Evolutionary conservation across 2,797 vertebrate species (phyloP), one percentile per base, ranked within the genome.

Genomic region (Rhadinocentrus ornatus): DNA sequence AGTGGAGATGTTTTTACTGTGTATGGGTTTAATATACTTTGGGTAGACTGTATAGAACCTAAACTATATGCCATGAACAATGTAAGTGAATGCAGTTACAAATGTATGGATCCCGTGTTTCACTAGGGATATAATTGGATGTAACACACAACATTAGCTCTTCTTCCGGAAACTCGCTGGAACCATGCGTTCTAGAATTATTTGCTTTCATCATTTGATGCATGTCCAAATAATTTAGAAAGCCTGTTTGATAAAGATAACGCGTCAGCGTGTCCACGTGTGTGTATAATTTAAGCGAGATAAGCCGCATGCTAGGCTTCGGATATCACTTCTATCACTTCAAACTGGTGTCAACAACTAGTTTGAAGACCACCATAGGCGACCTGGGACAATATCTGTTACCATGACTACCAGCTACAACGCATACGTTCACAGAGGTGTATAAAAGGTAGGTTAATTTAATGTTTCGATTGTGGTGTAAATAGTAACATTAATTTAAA

Each of bases 101-200:
- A 35, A 35, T 41, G 39, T 6, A 18, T 41, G 39, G n/a, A n/a
- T 15, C 56, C 6, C 32, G 26, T 70, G 85, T 90, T 91, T 86
- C 81, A 29, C 0, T 10, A 18, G 72, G 86, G 89, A 87, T 67
- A 16, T 5, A 8, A 70, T 78, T 85, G 0, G 4, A 69, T 1
- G 86, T 79, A 75, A 78, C 88, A 84, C 89, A 85, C n/a, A 83
- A 80, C 72, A 84, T 8, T 72, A 20, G 8, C 3, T 56, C 34
- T 58, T 35, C 12, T 72, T 59, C 53, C 31, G 54, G 9, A 20
- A 24, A 37, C 4, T 0, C 2, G 0, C 7, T 1, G 1, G 8
- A 0, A 0, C 12, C 0, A 0, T 12, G 13, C 3, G 0, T 66
- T 32, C 20, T 27, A 11, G 0, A 48, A 8, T 22, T 68, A 63